A percentile compares a stretch with the other conserved stretches of the same genome.
These are phyloP conservation scores for Carpatolechia fugitivella DNA, from an alignment of 2,888 invertebrate genomes.

Conservation along the genomic window DNA sequence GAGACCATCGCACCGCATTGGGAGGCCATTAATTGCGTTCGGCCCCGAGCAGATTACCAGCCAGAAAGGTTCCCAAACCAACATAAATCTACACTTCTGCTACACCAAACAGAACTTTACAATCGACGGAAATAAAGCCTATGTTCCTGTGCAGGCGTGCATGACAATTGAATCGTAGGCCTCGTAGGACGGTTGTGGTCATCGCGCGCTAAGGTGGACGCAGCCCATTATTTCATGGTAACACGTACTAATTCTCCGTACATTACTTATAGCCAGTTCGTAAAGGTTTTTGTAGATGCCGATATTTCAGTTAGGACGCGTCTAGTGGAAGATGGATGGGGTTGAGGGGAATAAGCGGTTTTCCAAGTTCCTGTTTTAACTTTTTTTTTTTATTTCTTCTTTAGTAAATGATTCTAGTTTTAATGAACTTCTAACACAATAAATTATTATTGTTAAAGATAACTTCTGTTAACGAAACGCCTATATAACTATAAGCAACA, in stretches of 20 bases:
- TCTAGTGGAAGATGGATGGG: neutral
- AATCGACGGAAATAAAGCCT: conserved; percentile 30
- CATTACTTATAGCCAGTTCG: conserved; percentile 14
- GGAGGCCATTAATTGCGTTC: conserved; percentile 71
- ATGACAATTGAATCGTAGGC: conserved; percentile 55
- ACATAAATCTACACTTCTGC: conserved; percentile 50
- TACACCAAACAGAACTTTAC: conserved; percentile 39
- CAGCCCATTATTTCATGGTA: conserved; percentile 56
- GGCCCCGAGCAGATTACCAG: conserved; percentile 67
- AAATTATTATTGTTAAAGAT: too few relatives aligned
- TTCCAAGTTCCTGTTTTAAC: neutral
- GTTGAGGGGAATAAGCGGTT: neutral
- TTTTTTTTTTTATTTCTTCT: neutral
- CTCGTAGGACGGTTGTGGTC: conserved; percentile 41
- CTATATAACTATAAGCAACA: too few relatives aligned
- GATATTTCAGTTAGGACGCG: conserved; percentile 6
- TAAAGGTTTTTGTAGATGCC: conserved; percentile 1
- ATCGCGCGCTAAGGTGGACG: conserved; percentile 44
- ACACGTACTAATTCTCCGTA: conserved; percentile 41
- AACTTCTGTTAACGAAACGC: too few relatives aligned
- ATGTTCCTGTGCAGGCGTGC: conserved; percentile 32
- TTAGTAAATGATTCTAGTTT: too few relatives aligned
- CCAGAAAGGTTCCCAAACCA: conserved; percentile 55
- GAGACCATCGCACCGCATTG: conserved; percentile 41
- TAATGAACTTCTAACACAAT: too few relatives aligned